phyloP scores from a whole-genome alignment of 2,888 invertebrate species.

The Trilocha varians region DNA sequence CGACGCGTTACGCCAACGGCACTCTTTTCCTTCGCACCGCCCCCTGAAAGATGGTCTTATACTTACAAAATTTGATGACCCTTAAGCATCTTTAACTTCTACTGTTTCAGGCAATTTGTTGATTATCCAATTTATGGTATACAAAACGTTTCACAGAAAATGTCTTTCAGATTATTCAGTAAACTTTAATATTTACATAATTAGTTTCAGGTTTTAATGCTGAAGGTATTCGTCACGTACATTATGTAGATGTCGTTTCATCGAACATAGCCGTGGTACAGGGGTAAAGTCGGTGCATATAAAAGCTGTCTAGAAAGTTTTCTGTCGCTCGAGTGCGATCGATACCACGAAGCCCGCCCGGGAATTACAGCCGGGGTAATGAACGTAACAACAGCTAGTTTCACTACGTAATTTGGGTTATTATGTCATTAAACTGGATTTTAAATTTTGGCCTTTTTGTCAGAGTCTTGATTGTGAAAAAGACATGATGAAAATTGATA shows the following conservation, averaged over 20 bases:
- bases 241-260: constrained; percentile 31
- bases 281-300: constrained; percentile 68
- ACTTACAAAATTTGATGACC: no score
- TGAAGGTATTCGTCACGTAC: constrained; percentile 11
- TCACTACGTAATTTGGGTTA: constrained; percentile 61
- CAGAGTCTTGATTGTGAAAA: constrained; percentile 1
- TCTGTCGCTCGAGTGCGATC: constrained; percentile 67
- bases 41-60: no score
- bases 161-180: background rate
- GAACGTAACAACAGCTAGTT: constrained; percentile 56
- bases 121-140: no score
- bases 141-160: no score
- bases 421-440: constrained; percentile 49
- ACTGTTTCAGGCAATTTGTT: no score
- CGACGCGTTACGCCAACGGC: no score
- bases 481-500: no score
- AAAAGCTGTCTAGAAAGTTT: constrained; percentile 75
- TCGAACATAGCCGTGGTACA: constrained; percentile 42
- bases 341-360: constrained; percentile 57
- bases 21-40: no score
- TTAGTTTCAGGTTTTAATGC: no score
- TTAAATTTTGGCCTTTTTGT: constrained; percentile 18
- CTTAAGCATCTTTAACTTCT: no score
- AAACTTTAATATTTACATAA: no score
- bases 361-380: constrained; percentile 53